A percentile compares a stretch with the other conserved stretches of the same genome.
These are phyloP conservation scores for Halictus rubicundus DNA, from an alignment of 1,140 invertebrate genomes.

Conservation along the genomic window DNA sequence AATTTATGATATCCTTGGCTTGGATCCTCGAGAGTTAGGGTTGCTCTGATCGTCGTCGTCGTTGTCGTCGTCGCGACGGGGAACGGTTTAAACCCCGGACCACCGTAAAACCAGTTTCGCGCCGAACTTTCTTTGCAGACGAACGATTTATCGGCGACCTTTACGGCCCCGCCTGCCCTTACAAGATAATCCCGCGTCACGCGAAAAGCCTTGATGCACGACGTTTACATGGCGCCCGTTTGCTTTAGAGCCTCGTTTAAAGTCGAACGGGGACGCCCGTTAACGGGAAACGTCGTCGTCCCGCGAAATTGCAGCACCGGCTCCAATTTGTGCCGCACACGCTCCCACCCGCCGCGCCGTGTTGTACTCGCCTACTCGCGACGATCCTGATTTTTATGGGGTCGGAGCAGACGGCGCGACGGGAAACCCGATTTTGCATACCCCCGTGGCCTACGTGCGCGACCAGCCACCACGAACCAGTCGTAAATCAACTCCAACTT, in stretches of 20 bases:
- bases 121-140: conserved; percentile 55
- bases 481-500: no score
- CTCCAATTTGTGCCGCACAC: not conserved
- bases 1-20: no score
- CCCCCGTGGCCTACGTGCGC: no score
- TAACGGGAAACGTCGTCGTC: conserved; percentile 20
- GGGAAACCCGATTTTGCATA: no score
- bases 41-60: no score
- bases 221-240: conserved; percentile 41
- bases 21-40: no score
- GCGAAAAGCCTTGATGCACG: conserved; percentile 49
- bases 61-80: no score
- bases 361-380: not conserved
- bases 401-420: not conserved
- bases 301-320: not conserved
- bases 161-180: conserved; percentile 46
- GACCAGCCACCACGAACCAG: no score
- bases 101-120: conserved; percentile 64
- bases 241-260: conserved; percentile 46
- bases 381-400: not conserved
- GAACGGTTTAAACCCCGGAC: conserved; percentile 44
- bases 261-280: conserved; percentile 19
- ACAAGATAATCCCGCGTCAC: conserved; percentile 57
- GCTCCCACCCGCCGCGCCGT: not conserved
- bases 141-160: conserved; percentile 61